phyloP scores from a whole-genome alignment of 2,113 vertebrate species.

The Xiphophorus couchianus region DNA sequence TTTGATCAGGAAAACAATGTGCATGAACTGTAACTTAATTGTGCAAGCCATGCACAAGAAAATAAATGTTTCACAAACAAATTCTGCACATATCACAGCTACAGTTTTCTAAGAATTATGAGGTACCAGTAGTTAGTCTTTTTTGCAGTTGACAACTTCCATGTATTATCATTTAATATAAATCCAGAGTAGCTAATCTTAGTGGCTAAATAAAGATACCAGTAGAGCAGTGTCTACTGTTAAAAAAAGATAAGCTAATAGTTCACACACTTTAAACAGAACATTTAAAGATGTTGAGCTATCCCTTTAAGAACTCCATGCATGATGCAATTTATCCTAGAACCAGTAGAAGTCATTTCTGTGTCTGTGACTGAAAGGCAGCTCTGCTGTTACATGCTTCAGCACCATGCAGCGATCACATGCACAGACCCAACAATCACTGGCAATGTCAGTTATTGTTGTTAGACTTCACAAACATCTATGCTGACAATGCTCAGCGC shows the following conservation, averaged over 20 bases:
- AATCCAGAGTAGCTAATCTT: not conserved
- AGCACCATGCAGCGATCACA: not conserved
- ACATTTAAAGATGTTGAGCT: not conserved
- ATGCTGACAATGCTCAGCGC: not conserved
- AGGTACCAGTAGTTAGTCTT: not conserved
- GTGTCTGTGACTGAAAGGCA: not conserved
- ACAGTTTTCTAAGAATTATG: not conserved
- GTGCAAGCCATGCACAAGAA: too few species aligned
- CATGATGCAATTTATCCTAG: not conserved
- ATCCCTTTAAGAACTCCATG: not conserved
- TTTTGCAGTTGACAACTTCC: not conserved
- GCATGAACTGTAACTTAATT: too few species aligned
- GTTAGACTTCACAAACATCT: conserved; percentile 1
- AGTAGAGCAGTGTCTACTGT: too few species aligned
- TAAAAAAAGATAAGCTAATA: not conserved
- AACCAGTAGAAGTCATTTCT: not conserved
- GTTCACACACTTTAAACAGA: not conserved
- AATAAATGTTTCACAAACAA: too few species aligned
- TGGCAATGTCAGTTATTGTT: conserved; percentile 1
- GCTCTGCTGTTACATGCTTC: not conserved
- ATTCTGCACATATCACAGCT: too few species aligned
- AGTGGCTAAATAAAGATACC: not conserved
- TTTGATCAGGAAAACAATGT: too few species aligned
- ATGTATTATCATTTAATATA: not conserved
- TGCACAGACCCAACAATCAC: conserved; percentile 1